Conservation (phyloP, 2,113 vertebrate species). For the Ramphastos sulfuratus region DNA sequence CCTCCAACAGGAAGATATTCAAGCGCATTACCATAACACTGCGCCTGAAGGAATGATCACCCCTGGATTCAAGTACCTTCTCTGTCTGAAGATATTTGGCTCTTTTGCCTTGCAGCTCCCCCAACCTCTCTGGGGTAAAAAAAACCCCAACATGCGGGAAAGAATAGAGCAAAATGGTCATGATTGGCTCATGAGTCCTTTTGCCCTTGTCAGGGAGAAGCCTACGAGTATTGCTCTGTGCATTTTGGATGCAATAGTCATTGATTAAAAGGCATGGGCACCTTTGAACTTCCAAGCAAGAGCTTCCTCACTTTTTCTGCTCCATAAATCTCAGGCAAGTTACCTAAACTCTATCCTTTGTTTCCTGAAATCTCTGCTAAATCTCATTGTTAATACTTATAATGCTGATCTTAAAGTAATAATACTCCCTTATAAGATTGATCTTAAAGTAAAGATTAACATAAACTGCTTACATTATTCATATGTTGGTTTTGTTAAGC, state of each 20-base stretch:
- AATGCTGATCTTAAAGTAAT: not conserved
- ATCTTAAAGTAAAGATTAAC: conserved; percentile 18
- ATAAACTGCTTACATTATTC: conserved; percentile 35
- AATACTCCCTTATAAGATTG: not conserved
- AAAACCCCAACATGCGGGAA: not conserved
- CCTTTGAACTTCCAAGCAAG: not conserved
- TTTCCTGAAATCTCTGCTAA: conserved; percentile 20
- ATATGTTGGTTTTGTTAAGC: not conserved
- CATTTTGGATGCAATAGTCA: not conserved
- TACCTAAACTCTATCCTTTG: not conserved
- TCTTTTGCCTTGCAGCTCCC: not conserved
- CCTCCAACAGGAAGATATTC: not conserved
- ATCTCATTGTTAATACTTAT: not conserved
- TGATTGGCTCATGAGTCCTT: not conserved
- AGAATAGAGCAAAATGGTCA: not conserved
- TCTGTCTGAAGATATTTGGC: not conserved
- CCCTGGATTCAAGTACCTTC: not conserved
- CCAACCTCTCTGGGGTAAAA: not conserved
- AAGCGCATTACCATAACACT: not conserved
- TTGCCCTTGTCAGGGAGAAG: not conserved
- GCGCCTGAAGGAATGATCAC: not conserved
- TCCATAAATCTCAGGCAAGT: not conserved
- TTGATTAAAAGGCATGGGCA: not conserved
- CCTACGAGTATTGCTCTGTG: not conserved
- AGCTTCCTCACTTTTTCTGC: not conserved